Base-by-base conservation (phyloP, 2,113 vertebrate species). In the Muscicapa adusta region DNA sequence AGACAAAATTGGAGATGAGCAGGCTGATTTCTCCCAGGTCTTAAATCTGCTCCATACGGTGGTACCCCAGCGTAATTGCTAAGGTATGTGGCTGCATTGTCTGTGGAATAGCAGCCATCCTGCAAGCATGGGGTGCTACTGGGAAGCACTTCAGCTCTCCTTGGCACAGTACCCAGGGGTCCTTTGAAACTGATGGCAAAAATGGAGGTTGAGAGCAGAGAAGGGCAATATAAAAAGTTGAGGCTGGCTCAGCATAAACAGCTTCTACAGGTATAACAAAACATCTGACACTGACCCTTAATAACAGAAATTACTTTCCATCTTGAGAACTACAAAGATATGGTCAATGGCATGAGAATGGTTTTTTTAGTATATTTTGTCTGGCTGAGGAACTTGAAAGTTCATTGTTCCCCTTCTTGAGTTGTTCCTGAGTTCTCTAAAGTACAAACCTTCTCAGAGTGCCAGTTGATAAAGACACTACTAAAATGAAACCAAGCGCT, bases 401-500 rank as follows among this genome's bases (percentile, higher is more conserved):
- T 58, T 89, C 26, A 20, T 67, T 61, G 18, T 31, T 88, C 25
- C 74, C 60, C 16, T 73, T 61, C 62, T 31, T 78, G 58, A 71
- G 38, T 74, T 48, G 84, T 74, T 71, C n/a, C 57, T 84, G 65
- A 86, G 36, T 34, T 70, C 47, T 77, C 36, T 62, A 34, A 48
- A 78, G 40, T 71, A 65, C 48, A 65, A 53, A 45, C 25, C 31
- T 54, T 57, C 50, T 81, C 65, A 56, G 36, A 80, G 48, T 72
- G 36, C 56, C 58, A 40, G 42, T 22, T 66, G 67, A 82, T 91
- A 78, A 85, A 91, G 45, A 33, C 33, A 26, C 57, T 75, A 26
- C 57, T 87, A 34, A 94, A 91, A 65, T 50, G 19, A 91, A 92
- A 62, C 51, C 65, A 85, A 93, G 65, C 56, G 38, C 65, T 92